Base-by-base conservation (phyloP, 2,113 vertebrate genomes). In the Myotis lucifugus region DNA sequence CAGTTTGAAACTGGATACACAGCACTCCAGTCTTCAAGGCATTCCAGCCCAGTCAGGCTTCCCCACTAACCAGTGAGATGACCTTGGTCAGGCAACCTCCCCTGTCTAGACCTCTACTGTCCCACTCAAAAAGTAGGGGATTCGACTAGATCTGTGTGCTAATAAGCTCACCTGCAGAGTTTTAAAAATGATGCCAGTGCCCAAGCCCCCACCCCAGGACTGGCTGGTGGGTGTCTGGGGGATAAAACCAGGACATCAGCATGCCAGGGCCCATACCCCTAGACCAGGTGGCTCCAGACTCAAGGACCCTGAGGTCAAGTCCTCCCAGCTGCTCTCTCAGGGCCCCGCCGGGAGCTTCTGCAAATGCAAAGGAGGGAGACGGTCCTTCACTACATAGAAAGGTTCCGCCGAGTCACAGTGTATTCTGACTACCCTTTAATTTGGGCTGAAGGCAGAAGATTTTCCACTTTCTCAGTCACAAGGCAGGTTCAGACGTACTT, bases 381-480 rank as follows among this genome's bases (percentile, higher is more conserved):
- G 17, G 21, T 8, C 6, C 52, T 23, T 90, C 7, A 37, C 34
- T 17, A 42, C 25, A 21, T 61, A 61, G 29, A 66, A 48, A 11
- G 34, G 11, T 17, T 50, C 27, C 2, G 19, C 23, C 3, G 11
- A 32, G 3, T 34, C 70, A 42, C 0, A 0, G 3, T 29, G 1
- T 46, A 54, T 61, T 72, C 15, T 42, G 19, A 32, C 32, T 40
- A 1, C 32, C 40, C 10, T 37, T 37, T 34, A 56, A 42, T 29
- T 34, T 69, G 48, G 46, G 37, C 15, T 32, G 27, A 66, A 76
- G 34, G 18, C 37, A 86, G 42, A 66, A 52, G 18, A 6, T 91
- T 83, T 37, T 34, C 40, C 42, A 37, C 32, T 76, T 76, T 78
- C 42, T 70, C 8, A 48, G 6, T 37, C 34, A 70, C 66, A 69